phyloP scores from a whole-genome alignment of 2,888 invertebrate genomes.

The Diabrotica balteata region DNA sequence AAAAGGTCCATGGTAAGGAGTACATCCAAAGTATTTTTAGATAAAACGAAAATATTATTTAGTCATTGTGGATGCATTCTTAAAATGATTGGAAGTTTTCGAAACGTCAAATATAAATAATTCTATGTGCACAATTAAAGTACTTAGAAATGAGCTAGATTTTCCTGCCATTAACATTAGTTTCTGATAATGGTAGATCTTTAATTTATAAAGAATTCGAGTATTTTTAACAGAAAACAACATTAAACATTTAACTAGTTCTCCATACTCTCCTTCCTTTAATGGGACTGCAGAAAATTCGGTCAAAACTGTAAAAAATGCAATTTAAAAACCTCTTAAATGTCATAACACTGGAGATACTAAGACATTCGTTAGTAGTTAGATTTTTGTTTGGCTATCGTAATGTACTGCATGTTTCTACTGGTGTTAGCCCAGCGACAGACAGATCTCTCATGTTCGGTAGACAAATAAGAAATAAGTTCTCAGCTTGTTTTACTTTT shows the following conservation, averaged over 20 bases:
- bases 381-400: not conserved
- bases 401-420: not conserved
- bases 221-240: not conserved
- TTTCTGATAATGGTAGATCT: not conserved
- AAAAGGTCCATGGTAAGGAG: no score
- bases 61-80: no score
- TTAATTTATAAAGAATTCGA: not conserved
- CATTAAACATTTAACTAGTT: not conserved
- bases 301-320: not conserved
- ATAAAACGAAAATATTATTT: no score
- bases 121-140: no score
- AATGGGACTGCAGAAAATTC: conserved; percentile 9
- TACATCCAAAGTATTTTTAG: no score
- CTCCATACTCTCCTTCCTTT: not conserved
- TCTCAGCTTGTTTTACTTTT: no score
- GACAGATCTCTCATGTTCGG: not conserved
- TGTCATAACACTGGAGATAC: not conserved
- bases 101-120: no score
- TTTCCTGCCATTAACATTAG: not conserved
- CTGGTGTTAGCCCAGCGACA: not conserved
- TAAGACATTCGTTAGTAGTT: not conserved
- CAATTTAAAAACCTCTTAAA: not conserved
- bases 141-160: not conserved
- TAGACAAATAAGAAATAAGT: no score
- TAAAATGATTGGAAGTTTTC: no score